phyloP scores from a whole-genome alignment of 2,113 vertebrate genomes.

The Eurypyga helias region DNA sequence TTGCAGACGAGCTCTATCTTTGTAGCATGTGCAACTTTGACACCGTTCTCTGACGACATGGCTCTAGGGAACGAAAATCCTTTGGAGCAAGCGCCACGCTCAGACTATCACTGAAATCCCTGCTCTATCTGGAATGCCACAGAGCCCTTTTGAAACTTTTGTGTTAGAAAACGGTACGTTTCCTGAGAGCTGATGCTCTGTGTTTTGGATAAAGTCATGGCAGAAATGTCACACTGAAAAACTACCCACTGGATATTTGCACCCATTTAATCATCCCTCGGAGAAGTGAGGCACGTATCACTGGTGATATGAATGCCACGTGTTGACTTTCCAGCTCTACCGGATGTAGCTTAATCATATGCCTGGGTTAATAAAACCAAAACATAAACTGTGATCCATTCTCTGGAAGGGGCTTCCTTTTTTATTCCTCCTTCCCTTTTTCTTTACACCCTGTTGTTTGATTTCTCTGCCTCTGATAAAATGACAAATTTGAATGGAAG shows the following conservation, averaged over 20 bases:
- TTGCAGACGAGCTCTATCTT: background rate
- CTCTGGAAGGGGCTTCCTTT: background rate
- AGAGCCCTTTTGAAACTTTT: background rate
- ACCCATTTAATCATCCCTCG: background rate
- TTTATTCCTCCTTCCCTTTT: fast-evolving
- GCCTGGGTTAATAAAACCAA: background rate
- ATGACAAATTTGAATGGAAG: background rate
- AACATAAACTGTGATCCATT: background rate
- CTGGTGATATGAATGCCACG: background rate
- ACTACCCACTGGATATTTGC: background rate
- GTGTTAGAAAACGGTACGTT: background rate
- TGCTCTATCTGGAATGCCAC: background rate
- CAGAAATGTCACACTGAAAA: slow-evolving; percentile 1
- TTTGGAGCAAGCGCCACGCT: background rate
- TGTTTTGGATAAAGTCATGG: background rate
- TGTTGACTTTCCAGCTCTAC: background rate
- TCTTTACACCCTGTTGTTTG: background rate
- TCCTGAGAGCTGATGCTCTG: background rate
- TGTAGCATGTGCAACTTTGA: background rate
- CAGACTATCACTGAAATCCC: background rate
- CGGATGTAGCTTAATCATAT: background rate
- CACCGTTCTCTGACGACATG: background rate
- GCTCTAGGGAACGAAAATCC: background rate
- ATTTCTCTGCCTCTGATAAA: background rate
- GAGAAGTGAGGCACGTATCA: background rate